Evolutionary conservation across 2,888 invertebrate species (phyloP), one percentile per base, ranked within the genome.

Genomic region (Willowsia nigromaculata): DNA sequence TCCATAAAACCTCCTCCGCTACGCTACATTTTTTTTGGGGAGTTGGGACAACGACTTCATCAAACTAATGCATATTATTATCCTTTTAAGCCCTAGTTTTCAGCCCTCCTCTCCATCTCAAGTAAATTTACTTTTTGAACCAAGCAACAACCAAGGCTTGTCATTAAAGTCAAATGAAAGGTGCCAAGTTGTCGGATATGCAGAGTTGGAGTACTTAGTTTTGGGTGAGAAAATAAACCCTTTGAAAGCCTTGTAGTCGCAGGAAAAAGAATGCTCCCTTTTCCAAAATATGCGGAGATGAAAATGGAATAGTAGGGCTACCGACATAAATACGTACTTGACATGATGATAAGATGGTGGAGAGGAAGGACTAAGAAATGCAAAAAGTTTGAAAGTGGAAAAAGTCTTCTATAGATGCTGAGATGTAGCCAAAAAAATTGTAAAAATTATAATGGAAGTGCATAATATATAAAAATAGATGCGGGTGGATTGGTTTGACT

Each of bases 161-260:
- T 81, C 81, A 81, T 62, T 62, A 81, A 81, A 62, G 81, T 81
- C 62, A 81, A 25, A 81, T 59, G 81, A 81, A 81, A 62, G 81
- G 81, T 81, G 81, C 62, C 81, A 81, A 81, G 62, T 62, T 81
- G 80, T 80, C 80, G 56, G 53, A 56, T 59, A 18, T 59, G 80
- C 80, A 56, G 30, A 30, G 30, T 56, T 43, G 30, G 76, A 76
- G 30, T 30, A 62, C 59, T 62, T 62, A 62, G 27, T 62, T 62
- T 62, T 30, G 27, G 5, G 25, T 6, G 30, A 7, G 30, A 62
- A 62, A 62, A 30, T 27, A 62, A 62, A 62, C 59, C 30, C 13
- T 62, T 62, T 62, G 11, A 62, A 62, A 62, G 30, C 1, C 59
- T 15, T n/a, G n/a, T n/a, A n/a, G n/a, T n/a, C n/a, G 59, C 15